Conservation (phyloP, 2,113 vertebrate genomes). For the Crocuta crocuta region DNA sequence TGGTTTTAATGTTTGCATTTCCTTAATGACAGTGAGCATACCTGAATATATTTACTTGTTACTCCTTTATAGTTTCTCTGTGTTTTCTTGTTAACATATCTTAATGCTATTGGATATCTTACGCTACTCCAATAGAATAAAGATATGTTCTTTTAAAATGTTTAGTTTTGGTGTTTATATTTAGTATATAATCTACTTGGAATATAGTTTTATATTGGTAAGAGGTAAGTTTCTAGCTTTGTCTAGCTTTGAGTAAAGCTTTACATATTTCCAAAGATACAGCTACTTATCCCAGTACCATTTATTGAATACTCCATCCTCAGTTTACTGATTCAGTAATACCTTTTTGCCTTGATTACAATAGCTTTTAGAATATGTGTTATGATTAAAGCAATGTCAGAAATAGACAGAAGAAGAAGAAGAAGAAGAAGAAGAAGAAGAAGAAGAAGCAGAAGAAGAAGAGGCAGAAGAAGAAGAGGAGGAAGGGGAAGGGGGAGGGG, state of each 20-base stretch:
- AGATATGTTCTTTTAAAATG: neutral
- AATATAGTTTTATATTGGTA: neutral
- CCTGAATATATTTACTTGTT: neutral
- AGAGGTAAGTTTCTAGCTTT: neutral
- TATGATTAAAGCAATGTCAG: neutral
- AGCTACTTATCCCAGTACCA: neutral
- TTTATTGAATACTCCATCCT: neutral
- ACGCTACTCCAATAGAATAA: neutral
- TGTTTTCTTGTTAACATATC: neutral
- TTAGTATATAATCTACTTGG: neutral
- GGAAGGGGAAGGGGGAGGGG: no score
- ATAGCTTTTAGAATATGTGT: neutral
- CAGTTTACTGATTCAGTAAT: neutral
- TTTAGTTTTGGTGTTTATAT: conserved; percentile 29
- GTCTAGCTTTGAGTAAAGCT: neutral
- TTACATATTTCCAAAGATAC: neutral
- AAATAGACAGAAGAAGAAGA: neutral
- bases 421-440: neutral
- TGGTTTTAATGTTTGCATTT: neutral
- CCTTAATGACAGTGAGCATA: neutral
- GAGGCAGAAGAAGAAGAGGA: no score
- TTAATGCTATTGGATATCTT: no score
- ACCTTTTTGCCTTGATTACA: neutral
- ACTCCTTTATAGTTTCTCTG: neutral
- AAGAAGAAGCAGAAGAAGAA: no score